Evolutionary conservation across 2,888 invertebrate species (phyloP), one percentile per base, ranked within the genome.

Genomic region (Machimus rusticus): DNA sequence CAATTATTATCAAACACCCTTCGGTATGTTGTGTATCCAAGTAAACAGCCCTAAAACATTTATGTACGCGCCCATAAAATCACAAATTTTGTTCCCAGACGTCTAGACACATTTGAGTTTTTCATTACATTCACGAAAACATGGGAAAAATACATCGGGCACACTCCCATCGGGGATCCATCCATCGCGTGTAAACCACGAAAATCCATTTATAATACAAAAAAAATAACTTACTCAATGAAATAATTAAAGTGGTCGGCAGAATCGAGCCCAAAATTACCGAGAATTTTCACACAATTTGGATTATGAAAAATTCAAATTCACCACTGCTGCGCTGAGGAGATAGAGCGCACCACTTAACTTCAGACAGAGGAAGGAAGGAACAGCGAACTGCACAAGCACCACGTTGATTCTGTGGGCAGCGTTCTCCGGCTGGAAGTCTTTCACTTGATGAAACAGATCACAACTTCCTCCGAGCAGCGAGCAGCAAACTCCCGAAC

Each of bases 401-500:
- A 81, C 81, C 81, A 81, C 81, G 81, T 81, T 81, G 51, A 55
- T 81, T 81, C 46, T 55, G 81, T 81, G 81, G 55, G 19, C n/a
- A 78, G n/a, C 14, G 46, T 81, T 81, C 81, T 55, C 34, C 51
- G 31, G 43, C 81, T 81, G 81, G 81, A 81, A 81, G 34, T 43
- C 9, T 66, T 39, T 39, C 39, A 78, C 46, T 78, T 43, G 39
- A 43, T 46, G n/a, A 37, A 78, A 78, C 16, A 46, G 19, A 78
- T 37, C 39, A 19, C 76, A 76, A 34, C 34, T 34, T 76, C 37
- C 57, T 57, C 57, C 57, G 23, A n/a, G n/a, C 0, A n/a, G n/a
- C 23, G 76, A 43, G 23, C 79, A 81, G 79, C n/a, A 76, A 37
- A 31, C 39, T 76, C 19, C 39, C 19, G n/a, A 76, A 28, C 12